phyloP scores from a whole-genome alignment of 2,113 vertebrate genomes.

The Stigmatopora argus region DNA sequence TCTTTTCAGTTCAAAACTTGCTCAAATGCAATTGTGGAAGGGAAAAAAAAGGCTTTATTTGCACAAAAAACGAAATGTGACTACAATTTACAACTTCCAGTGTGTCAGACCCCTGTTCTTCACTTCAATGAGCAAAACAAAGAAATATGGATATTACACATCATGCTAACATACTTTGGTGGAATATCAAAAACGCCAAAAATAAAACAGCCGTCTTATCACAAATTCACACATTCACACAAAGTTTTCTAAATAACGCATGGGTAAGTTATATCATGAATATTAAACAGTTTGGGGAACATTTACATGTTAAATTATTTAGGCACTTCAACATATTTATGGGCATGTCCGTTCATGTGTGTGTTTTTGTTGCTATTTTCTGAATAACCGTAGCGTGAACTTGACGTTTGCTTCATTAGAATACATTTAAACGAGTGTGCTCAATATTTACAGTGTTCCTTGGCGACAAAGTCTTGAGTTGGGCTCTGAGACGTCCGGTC shows the following conservation, averaged over 20 bases:
- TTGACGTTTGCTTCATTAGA: not conserved
- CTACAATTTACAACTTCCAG: conserved; percentile 63
- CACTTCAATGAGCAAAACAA: conserved; percentile 50
- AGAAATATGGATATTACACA: conserved; percentile 56
- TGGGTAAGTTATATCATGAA: not conserved
- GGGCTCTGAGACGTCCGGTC: not conserved
- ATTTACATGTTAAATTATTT: not conserved
- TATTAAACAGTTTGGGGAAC: not conserved
- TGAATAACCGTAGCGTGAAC: not conserved
- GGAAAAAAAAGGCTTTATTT: conserved; percentile 46
- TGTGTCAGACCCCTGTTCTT: conserved; percentile 76
- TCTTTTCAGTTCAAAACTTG: conserved; percentile 1
- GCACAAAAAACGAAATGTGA: conserved; percentile 18
- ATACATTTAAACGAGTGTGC: not conserved
- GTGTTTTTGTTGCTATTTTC: not conserved
- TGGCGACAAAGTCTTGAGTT: not conserved
- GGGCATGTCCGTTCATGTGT: no score
- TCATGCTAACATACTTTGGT: conserved; percentile 50
- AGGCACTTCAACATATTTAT: not conserved
- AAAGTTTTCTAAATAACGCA: no score
- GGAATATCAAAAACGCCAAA: conserved; percentile 10
- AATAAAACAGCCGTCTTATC: not conserved
- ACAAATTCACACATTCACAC: not conserved
- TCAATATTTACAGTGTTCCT: conserved; percentile 1
- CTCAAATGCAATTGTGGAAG: not conserved